phyloP scores from a whole-genome alignment of 2,113 vertebrate genomes.

The Seriola dumerili region DNA sequence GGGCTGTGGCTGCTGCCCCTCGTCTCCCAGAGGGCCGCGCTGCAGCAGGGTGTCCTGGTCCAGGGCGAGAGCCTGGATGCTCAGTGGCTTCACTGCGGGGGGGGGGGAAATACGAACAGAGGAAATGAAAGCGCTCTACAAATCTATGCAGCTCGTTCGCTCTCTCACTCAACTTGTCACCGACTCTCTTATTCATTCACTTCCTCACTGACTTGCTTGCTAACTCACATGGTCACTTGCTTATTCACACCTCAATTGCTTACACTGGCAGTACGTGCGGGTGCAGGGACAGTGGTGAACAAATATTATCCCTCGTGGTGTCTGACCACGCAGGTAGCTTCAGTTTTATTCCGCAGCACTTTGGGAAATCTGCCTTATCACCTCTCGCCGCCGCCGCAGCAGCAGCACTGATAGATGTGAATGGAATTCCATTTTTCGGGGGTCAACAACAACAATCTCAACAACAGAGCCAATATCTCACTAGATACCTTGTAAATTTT shows the following conservation, averaged over 20 bases:
- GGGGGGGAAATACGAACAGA: background rate
- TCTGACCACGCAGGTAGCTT: background rate
- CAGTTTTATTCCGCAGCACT: background rate
- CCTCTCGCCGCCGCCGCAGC: background rate
- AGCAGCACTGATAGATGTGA: no score
- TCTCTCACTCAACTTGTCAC: background rate
- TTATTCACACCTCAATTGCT: background rate
- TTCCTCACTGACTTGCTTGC: background rate
- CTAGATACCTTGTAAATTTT: background rate
- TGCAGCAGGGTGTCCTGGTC: conserved; percentile 54
- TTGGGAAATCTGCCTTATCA: background rate
- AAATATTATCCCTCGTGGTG: background rate
- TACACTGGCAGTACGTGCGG: background rate
- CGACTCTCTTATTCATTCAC: background rate
- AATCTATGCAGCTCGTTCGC: conserved; percentile 1
- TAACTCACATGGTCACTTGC: background rate
- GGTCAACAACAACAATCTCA: background rate
- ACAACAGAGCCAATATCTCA: background rate
- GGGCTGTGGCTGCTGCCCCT: conserved; percentile 25
- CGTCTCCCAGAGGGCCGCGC: conserved; percentile 39
- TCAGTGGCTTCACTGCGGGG: conserved; percentile 12
- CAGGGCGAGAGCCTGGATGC: conserved; percentile 33
- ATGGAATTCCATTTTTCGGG: background rate
- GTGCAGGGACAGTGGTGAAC: background rate
- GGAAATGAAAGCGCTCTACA: conserved; percentile 3